A percentile compares a stretch with the other conserved stretches of the same genome.
phyloP scores from a whole-genome alignment of 2,113 vertebrate species.

The Thamnaconus septentrionalis region DNA sequence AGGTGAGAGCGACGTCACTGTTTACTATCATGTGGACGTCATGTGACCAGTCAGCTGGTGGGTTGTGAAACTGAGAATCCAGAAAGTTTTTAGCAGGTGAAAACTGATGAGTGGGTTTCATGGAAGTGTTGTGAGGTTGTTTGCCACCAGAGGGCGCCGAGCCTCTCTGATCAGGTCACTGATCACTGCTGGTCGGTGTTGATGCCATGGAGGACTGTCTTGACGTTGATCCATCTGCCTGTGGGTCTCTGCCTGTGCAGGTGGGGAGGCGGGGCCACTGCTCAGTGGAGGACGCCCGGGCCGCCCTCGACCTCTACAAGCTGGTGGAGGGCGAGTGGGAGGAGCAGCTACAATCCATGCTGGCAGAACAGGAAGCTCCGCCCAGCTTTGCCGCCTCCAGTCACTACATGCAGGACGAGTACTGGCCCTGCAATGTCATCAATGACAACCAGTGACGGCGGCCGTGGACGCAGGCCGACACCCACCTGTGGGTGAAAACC shows the following conservation, averaged over 20 bases:
- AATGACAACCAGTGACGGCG: slow-evolving; percentile 49
- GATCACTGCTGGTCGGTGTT: neutral
- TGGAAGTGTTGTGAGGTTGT: too few species aligned
- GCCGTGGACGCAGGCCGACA: neutral
- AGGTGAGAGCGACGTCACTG: slow-evolving; percentile 73
- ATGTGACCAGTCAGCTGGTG: too few species aligned
- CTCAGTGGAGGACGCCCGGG: slow-evolving; percentile 87
- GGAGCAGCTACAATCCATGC: slow-evolving; percentile 51
- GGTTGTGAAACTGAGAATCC: too few species aligned
- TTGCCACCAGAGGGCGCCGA: neutral
- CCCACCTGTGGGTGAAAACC: neutral
- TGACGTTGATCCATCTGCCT: too few species aligned
- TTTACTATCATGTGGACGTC: neutral
- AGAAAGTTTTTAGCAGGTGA: too few species aligned
- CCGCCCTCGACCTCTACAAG: slow-evolving; percentile 91
- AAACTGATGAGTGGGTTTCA: too few species aligned
- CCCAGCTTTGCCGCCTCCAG: slow-evolving; percentile 72
- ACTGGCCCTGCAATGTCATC: slow-evolving; percentile 84
- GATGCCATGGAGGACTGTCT: neutral
- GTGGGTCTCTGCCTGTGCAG: slow-evolving; percentile 59
- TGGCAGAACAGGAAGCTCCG: slow-evolving; percentile 25
- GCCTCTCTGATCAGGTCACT: neutral
- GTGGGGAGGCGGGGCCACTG: slow-evolving; percentile 83
- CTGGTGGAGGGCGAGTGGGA: slow-evolving; percentile 91
- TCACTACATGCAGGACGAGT: slow-evolving; percentile 90